These are phyloP conservation scores for Eupithecia exiguata DNA, from an alignment of 2,888 invertebrate species.

Conservation along the genomic window DNA sequence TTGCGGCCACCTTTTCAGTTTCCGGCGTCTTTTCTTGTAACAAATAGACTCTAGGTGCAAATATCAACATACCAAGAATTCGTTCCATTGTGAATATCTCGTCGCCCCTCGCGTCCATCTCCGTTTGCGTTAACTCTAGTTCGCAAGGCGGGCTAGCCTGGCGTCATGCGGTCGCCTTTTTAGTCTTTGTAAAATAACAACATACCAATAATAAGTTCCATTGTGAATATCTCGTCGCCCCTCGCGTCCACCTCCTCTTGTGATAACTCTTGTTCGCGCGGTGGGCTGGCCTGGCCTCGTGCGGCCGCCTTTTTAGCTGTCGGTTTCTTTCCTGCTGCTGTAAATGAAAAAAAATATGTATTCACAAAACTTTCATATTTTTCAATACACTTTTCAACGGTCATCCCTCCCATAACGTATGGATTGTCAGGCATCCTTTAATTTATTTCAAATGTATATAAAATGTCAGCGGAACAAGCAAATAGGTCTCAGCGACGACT, in stretches of 20 bases:
- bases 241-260: conserved; percentile 91
- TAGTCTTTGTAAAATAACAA: too few species aligned
- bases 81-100: conserved; percentile 86
- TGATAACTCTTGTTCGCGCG: conserved; percentile 86
- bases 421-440: too few species aligned
- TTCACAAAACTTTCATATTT: neutral
- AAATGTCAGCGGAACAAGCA: too few species aligned
- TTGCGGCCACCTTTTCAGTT: conserved; percentile 33
- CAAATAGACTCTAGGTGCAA: too few species aligned
- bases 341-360: neutral
- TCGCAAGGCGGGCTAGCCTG: too few species aligned
- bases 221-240: conserved; percentile 86
- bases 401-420: too few species aligned
- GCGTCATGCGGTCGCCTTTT: conserved; percentile 55
- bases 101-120: conserved; percentile 89
- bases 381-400: too few species aligned
- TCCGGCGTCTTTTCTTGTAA: too few species aligned
- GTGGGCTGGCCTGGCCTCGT: conserved; percentile 70
- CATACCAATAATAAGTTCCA: conserved; percentile 81
- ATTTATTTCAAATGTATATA: too few species aligned
- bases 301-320: conserved; percentile 55
- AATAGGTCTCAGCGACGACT: too few species aligned
- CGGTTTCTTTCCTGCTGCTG: conserved; percentile 60
- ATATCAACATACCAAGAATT: conserved; percentile 58
- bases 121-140: conserved; percentile 52